Evolutionary conservation across 2,888 invertebrate genomes (phyloP), one percentile per base, ranked within the genome.

Genomic region (Toxonevra muliebris): DNA sequence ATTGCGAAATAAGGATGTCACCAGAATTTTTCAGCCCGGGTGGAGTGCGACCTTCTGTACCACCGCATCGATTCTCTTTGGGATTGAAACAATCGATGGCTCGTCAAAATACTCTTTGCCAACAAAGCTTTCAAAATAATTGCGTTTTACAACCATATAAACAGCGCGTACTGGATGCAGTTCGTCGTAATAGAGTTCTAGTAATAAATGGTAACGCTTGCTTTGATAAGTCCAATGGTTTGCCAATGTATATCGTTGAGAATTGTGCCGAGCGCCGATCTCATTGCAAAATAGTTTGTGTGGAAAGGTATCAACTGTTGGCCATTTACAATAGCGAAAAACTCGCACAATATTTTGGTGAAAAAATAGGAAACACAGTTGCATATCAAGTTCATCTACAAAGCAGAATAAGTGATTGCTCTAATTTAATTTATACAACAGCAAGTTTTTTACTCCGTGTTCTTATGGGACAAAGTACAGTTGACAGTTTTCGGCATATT

Each of bases 231-330:
- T 95, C 96, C 0, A 96, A 95, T 0, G 95, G 95, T 87, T 89
- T 97, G 45, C 96, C 97, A 0, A 97, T 97, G 82, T 93, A 92
- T 77, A 90, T 98, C 73, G 84, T 97, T 72, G 96, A 98, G 77
- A 88, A 93, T 84, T 91, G 87, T 76, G 88, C 86, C 77, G 87
- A 82, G 77, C 87, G 81, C 76, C 88, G 88, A 68, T 88, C 87
- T 76, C 89, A 90, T 0, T 94, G 94, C 73, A 89, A 95, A 69
- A 93, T 98, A 71, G 90, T 97, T 80, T 96, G 95, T 84, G 94
- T 96, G 0, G 95, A 97, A 85, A 96, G 96, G 0, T 87, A 97
- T 64, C 87, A 96, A 75, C 89, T 98, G 60, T 92, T 96, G 0
- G 96, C 96, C 0, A 90, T 97, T 2, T 90, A 94, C 1, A 92